phyloP scores from a whole-genome alignment of 2,888 invertebrate species.

The Anthophora plumipes region DNA sequence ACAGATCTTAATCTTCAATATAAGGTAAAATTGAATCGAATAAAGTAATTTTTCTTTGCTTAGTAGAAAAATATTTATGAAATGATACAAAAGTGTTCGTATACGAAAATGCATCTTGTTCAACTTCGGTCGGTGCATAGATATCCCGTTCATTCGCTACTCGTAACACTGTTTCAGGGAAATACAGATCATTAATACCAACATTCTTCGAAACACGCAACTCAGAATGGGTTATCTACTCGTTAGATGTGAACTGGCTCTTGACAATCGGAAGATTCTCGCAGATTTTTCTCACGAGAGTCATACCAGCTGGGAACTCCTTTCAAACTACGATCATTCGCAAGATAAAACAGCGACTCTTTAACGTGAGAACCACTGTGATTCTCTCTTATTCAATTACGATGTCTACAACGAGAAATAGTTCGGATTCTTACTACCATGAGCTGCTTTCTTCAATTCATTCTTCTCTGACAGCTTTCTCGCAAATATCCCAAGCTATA shows the following conservation, averaged over 20 bases:
- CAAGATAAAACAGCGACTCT: conserved; percentile 39
- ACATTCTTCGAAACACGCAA: conserved; percentile 12
- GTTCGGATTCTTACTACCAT: conserved; percentile 3
- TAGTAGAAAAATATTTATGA: too few relatives aligned
- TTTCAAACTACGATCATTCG: conserved; percentile 50
- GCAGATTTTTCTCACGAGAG: conserved; percentile 47
- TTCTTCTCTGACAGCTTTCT: not conserved
- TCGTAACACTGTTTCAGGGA: conserved; percentile 3
- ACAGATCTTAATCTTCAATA: too few relatives aligned
- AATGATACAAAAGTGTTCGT: too few relatives aligned
- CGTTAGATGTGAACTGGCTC: conserved; percentile 56
- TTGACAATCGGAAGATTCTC: conserved; percentile 60
- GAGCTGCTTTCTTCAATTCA: conserved; percentile 5
- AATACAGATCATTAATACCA: conserved; percentile 18
- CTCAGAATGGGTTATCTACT: conserved; percentile 53
- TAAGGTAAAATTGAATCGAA: too few relatives aligned
- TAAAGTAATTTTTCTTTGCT: too few relatives aligned
- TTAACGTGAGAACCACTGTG: conserved; percentile 50
- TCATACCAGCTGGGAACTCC: conserved; percentile 49
- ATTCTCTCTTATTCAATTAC: conserved; percentile 22
- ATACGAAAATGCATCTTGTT: too few relatives aligned
- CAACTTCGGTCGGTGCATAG: too few relatives aligned
- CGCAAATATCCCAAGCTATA: not conserved
- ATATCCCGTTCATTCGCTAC: not conserved
- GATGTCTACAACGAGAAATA: not conserved